A percentile compares a stretch with the other conserved stretches of the same genome.
Evolutionary conservation across 2,113 vertebrate genomes (phyloP).

Genomic region (Rhinichthys klamathensis): DNA sequence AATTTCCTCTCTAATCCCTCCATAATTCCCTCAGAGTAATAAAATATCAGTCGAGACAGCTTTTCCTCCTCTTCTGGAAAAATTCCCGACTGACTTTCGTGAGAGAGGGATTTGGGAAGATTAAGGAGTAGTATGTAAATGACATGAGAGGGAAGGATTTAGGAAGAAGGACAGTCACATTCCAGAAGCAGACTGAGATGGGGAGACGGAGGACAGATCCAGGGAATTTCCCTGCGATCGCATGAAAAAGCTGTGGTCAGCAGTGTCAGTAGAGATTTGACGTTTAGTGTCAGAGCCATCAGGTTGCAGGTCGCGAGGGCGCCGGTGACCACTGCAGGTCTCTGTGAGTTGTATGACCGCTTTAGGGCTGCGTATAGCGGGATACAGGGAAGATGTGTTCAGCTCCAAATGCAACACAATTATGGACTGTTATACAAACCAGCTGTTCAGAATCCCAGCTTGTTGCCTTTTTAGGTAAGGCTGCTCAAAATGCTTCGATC

Average conservation of each 20-base stretch:
- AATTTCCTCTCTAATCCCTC: constrained; percentile 39
- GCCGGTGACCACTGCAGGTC: not conserved
- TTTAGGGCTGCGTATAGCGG: not conserved
- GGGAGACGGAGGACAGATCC: not conserved
- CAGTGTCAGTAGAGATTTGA: not conserved
- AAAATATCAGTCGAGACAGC: constrained; percentile 23
- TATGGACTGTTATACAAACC: constrained; percentile 20
- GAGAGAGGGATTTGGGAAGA: constrained; percentile 45
- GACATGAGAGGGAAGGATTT: constrained; percentile 39
- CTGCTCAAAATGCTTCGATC: not conserved
- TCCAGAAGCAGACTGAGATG: constrained; percentile 33
- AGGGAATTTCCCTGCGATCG: not conserved
- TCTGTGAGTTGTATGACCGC: not conserved
- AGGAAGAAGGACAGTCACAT: constrained; percentile 27
- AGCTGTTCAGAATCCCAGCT: constrained; percentile 19
- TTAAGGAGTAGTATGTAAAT: constrained; percentile 47
- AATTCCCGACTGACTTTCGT: constrained; percentile 35
- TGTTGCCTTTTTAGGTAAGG: constrained; percentile 14
- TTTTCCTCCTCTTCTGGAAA: constrained; percentile 36
- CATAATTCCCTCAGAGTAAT: constrained; percentile 32
- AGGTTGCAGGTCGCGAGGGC: not conserved
- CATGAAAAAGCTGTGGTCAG: not conserved
- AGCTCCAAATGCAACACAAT: not conserved
- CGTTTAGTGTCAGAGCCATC: not conserved
- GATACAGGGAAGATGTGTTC: not conserved